Base-by-base conservation (phyloP, 2,888 invertebrate genomes). In the Zaprionus bogoriensis region DNA sequence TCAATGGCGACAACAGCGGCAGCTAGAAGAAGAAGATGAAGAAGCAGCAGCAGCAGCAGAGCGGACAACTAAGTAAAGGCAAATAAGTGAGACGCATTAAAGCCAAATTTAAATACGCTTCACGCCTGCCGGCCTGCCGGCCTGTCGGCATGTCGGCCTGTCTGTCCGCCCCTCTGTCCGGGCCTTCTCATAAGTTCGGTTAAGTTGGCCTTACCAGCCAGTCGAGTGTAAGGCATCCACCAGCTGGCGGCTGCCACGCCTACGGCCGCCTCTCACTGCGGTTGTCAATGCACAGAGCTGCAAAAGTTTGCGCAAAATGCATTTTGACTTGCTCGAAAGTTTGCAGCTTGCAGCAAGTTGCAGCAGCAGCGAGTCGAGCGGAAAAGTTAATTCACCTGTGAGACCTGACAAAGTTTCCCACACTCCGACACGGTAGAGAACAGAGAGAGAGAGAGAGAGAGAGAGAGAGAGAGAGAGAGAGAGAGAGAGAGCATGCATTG, bases 351-450 rank as follows among this genome's bases (percentile, higher is more conserved):
- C 64, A 76, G 80, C 69, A 69, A 75, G 53, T 53, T 36, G 53
- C 58, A 67, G 57, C 53, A 51, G 39, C 44, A 66, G 30, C 77
- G 83, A 85, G 75, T 75, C 66, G 69, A 84, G 78, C 82, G 71
- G 68, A 84, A 83, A 83, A 83, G 70, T 83, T 83, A 83, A 87
- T 84, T 87, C 83, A 83, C 83, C 83, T 83, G 87, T 78, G 87
- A 87, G 83, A 76, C 83, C 77, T 74, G 76, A 76, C 84, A 80
- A 82, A 82, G 75, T 83, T 83, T 83, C 52, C 50, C 60, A 71
- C 77, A 50, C 62, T 48, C 30, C 30, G 36, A 6, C 32, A 22
- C 5, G 36, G 32, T 19, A 19, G 19, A 9, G 17, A n/a, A 17
- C 4, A 12, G 19, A 2, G 25, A 17, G 38, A 17, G 22, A 17